Percentiles rank a stretch among this genome's conserved stretches.
Conservation (phyloP, 1,140 invertebrate species). For the Drosophila fuyamai region DNA sequence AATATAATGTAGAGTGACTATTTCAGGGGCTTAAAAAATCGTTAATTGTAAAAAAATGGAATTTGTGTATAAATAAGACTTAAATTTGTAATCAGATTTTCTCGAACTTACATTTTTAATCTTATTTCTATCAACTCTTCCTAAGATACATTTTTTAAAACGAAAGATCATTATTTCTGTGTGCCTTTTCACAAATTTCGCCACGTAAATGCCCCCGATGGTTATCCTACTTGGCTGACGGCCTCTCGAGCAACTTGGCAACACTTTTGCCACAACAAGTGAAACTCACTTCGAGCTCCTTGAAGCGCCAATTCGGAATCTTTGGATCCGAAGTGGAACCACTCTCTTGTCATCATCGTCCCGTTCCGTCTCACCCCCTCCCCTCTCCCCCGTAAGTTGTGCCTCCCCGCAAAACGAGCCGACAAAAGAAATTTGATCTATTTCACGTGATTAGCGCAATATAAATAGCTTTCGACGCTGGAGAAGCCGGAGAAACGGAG, state of each 20-base stretch:
- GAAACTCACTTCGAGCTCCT: conserved; percentile 30
- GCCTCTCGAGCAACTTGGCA: conserved; percentile 26
- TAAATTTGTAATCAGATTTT: too few species aligned
- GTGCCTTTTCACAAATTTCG: conserved; percentile 3
- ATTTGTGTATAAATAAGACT: too few species aligned
- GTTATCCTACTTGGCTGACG: conserved; percentile 33
- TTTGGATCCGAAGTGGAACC: conserved; percentile 16
- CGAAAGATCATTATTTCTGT: background rate
- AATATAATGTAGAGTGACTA: too few species aligned
- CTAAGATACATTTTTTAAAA: background rate
- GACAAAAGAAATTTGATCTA: conserved; percentile 79
- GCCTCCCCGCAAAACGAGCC: conserved; percentile 18
- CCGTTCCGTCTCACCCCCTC: background rate
- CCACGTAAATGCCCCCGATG: conserved; percentile 27
- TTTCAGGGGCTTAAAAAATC: too few species aligned
- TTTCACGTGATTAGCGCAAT: conserved; percentile 77
- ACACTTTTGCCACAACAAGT: conserved; percentile 38
- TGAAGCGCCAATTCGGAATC: conserved; percentile 24
- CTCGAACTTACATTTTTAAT: too few species aligned
- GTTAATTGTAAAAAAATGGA: too few species aligned
- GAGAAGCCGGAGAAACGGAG: conserved; percentile 7
- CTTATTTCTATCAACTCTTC: background rate
- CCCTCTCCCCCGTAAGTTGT: too few species aligned
- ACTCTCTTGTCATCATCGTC: conserved; percentile 25
- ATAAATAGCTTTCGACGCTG: conserved; percentile 68